Base-by-base conservation (phyloP, 2,888 invertebrate genomes). In the Nudaria mundana region DNA sequence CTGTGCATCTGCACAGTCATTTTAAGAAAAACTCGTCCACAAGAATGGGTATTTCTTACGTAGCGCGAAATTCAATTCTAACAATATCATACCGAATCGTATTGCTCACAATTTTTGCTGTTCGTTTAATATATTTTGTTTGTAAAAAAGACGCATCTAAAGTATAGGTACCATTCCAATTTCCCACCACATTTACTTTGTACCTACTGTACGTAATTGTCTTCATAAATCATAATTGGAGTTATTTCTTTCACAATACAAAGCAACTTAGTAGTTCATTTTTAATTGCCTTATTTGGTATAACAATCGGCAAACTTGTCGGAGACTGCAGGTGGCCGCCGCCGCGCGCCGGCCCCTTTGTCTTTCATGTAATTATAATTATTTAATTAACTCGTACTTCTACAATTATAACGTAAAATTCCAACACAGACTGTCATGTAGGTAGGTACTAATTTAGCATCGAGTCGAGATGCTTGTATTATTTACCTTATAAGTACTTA, bases 281-380 rank as follows among this genome's bases (percentile, higher is more conserved):
- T 83, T 84, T 84, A 84, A 85, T 85, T 84, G 78, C 77, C 84
- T 86, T 82, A 84, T 83, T 79, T 74, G 77, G 74, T 72, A 62
- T 72, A 78, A 86, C 86, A 87, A 84, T 85, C 79, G 75, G 71
- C 72, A 70, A 72, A 71, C 69, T 58, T 70, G 65, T 52, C 55
- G 64, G 63, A 46, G 70, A 53, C 86, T 80, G 86, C 86, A 86
- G 87, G 86, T 78, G 86, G 86, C 70, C 81, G 71, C 75, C 76
- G 84, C 81, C 76, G 86, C 86, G 70, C 81, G 71, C 75, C 76
- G 84, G 81, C 76, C 68, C 70, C 78, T 81, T 84, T 83, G 69
- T 71, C 59, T 64, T 71, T 66, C 71, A 70, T 75, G 79, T 84
- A 81, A 85, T 86, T 86, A 85, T 84, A 86, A 86, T 86, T 83